These are phyloP conservation scores for Lottia gigantea DNA, from an alignment of 2,888 invertebrate genomes.

Conservation along the genomic window DNA sequence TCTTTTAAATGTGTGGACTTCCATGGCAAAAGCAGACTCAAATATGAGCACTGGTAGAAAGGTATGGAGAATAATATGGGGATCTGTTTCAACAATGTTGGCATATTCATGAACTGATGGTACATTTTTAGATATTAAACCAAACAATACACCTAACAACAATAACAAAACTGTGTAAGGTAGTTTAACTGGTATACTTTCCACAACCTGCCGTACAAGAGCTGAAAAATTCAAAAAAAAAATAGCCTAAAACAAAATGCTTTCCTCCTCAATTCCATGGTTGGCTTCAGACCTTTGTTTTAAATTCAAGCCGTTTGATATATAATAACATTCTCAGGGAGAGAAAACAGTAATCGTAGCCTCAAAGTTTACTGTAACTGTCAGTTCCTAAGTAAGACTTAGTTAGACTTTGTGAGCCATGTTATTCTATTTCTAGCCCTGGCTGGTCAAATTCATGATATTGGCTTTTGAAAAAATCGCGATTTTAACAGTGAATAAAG, in stretches of 20 bases:
- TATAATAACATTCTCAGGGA: no score
- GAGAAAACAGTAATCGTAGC: no score
- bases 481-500: no score
- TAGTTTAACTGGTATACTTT: slow-evolving; percentile 47
- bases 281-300: background rate
- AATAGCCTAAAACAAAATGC: no score
- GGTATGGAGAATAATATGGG: slow-evolving; percentile 64
- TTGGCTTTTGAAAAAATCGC: no score
- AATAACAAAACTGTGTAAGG: slow-evolving; percentile 69
- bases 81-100: slow-evolving; percentile 55
- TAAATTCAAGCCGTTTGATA: no score
- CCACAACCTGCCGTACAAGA: slow-evolving; percentile 43
- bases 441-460: no score
- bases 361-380: no score
- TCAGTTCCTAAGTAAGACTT: no score
- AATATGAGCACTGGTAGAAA: slow-evolving; percentile 69
- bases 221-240: slow-evolving; percentile 41
- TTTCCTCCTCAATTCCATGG: no score
- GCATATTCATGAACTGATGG: slow-evolving; percentile 37
- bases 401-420: no score
- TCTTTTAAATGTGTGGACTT: slow-evolving; percentile 66
- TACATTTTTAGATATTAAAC: slow-evolving; percentile 47
- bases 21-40: slow-evolving; percentile 69
- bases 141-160: slow-evolving; percentile 63
- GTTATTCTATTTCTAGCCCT: no score